Evolutionary conservation across 2,797 vertebrate species (phyloP), one percentile per base, ranked within the genome.

Genomic region (Protosalanx chinensis): DNA sequence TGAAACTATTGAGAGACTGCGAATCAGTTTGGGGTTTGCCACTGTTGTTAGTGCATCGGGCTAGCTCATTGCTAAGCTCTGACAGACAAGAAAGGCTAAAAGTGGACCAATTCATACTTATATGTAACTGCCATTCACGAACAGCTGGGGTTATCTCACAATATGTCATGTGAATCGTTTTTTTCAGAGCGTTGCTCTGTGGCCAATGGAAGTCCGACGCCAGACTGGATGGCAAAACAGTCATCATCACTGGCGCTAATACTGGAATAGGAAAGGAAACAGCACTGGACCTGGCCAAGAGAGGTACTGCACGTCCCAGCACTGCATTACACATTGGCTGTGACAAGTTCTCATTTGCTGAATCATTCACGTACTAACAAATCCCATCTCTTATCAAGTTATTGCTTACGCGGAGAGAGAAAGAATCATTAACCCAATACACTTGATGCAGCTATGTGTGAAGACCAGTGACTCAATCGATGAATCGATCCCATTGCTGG

Each of bases 181-280:
- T 68, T 32, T 64, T 27, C 64, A 82, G 79, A 71, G 82, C 59
- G 13, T 30, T 78, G 64, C 66, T 85, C 63, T 68, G 75, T 68
- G 74, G 77, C 29, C 80, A 72, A 70, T 87, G 80, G 80, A 81
- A 80, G 13, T 85, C 82, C 18, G 64, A 15, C 16, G 64, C 20
- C 69, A 74, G 73, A 49, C 76, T 87, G 12, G 73, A 81, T 74
- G 83, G 73, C 18, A 82, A 84, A 78, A 85, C 79, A 5, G 71
- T 81, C 57, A 80, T 87, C 30, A 85, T 85, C 58, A 87, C 85
- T 49, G 85, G 79, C 58, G 82, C 75, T 68, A 86, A 86, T 73
- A 77, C 76, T 66, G 85, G 85, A 12, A 86, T 86, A 68, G 85
- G 85, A 37, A 84, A 81, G 68, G 83, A 83, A 71, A 86, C 85